Conservation (phyloP, 1,140 invertebrate genomes). For the Calycopis cecrops region DNA sequence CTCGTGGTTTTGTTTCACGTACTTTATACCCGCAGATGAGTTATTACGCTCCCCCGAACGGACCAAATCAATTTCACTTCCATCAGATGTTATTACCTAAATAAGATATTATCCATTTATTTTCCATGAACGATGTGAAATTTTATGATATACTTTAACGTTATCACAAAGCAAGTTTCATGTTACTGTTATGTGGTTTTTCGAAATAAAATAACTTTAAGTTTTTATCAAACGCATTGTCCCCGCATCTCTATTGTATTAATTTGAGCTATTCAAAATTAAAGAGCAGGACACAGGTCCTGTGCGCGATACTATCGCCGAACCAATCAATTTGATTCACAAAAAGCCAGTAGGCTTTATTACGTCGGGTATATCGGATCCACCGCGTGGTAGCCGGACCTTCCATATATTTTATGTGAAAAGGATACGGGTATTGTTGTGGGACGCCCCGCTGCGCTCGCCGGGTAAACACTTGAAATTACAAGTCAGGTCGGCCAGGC, state of each 20-base stretch:
- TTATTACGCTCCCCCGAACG: slow-evolving; percentile 40
- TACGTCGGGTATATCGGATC: slow-evolving; percentile 52
- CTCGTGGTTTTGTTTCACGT: slow-evolving; percentile 64
- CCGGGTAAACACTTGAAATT: slow-evolving; percentile 71
- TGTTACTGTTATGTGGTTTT: slow-evolving; percentile 1
- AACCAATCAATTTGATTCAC: slow-evolving; percentile 74
- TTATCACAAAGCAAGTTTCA: not conserved
- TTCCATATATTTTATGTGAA: slow-evolving; percentile 74
- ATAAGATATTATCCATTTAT: slow-evolving; percentile 25
- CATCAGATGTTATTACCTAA: slow-evolving; percentile 33
- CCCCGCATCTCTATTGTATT: too few species aligned
- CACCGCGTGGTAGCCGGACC: slow-evolving; percentile 60
- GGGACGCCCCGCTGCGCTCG: slow-evolving; percentile 53
- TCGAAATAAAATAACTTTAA: not conserved
- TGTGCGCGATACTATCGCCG: slow-evolving; percentile 59
- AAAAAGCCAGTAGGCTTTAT: slow-evolving; percentile 65
- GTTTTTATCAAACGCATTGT: too few species aligned
- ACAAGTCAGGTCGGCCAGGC: slow-evolving; percentile 57
- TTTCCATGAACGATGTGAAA: slow-evolving; percentile 18
- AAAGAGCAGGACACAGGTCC: too few species aligned
- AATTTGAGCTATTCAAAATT: too few species aligned
- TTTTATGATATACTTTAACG: not conserved
- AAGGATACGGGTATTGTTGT: slow-evolving; percentile 71
- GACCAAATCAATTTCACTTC: slow-evolving; percentile 41
- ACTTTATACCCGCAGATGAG: slow-evolving; percentile 44